phyloP scores from a whole-genome alignment of 2,797 vertebrate genomes.

The Apogon talboti region DNA sequence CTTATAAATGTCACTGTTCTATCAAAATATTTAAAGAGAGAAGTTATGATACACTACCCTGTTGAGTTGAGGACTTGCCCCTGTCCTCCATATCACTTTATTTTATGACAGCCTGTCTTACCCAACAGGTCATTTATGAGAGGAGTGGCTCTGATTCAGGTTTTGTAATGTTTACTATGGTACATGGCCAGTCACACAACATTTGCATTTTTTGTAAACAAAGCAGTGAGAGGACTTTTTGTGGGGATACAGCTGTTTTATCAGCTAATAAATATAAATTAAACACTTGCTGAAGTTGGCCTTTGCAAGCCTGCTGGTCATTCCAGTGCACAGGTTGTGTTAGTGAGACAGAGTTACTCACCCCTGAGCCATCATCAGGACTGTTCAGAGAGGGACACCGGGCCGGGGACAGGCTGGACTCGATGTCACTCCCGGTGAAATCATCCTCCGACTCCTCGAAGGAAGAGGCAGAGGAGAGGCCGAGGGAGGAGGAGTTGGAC shows the following conservation, averaged over 20 bases:
- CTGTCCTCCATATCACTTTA: no score
- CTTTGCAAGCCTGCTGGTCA: background rate
- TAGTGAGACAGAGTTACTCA: conserved; percentile 74
- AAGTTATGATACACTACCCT: no score
- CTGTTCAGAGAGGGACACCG: conserved; percentile 65
- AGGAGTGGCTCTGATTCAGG: background rate
- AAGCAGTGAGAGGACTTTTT: background rate
- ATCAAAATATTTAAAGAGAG: no score
- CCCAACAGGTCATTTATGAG: background rate
- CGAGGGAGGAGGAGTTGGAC: conserved; percentile 86
- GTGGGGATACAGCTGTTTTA: background rate
- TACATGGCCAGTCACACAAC: background rate
- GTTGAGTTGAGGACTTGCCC: no score
- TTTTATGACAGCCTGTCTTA: no score
- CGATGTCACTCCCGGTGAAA: conserved; percentile 83
- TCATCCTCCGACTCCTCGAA: conserved; percentile 94
- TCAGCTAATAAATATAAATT: background rate
- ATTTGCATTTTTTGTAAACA: conserved; percentile 10
- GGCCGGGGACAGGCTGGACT: conserved; percentile 79
- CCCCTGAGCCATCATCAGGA: conserved; percentile 84
- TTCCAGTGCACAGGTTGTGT: background rate
- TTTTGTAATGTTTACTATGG: background rate
- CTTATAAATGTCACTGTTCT: no score
- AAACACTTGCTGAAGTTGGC: background rate
- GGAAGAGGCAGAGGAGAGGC: conserved; percentile 91